Evolutionary conservation across 1,140 invertebrate genomes (phyloP).

Genomic region (Drosophila dunni): DNA sequence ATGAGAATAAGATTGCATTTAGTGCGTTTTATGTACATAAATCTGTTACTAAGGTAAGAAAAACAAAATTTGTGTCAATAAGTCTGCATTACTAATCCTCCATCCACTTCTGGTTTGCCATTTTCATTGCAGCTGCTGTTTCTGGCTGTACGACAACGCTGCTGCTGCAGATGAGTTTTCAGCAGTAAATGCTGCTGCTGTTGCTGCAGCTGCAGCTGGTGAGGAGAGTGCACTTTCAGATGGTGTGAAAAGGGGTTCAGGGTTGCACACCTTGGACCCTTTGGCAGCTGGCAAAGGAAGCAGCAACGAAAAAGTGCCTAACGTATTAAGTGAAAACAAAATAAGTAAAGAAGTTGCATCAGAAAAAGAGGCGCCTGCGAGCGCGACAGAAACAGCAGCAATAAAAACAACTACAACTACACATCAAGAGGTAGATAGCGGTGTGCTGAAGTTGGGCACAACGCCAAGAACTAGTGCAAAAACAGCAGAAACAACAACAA

Average conservation of each 20-base stretch:
- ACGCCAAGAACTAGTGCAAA: slow-evolving; percentile 55
- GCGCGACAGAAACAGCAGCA: background rate
- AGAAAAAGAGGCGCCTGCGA: slow-evolving; percentile 5
- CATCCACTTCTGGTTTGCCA: background rate
- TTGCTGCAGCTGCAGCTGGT: slow-evolving; percentile 8
- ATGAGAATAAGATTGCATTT: slow-evolving; percentile 73
- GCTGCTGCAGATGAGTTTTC: slow-evolving; percentile 59
- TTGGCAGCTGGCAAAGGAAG: slow-evolving; percentile 14
- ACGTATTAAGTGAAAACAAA: slow-evolving; percentile 33
- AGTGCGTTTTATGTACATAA: slow-evolving; percentile 76
- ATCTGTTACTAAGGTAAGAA: slow-evolving; percentile 65
- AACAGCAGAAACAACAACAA: slow-evolving; percentile 3
- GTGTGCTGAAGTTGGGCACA: slow-evolving; percentile 46
- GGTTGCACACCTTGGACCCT: background rate
- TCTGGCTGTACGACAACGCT: slow-evolving; percentile 75
- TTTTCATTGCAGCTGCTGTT: slow-evolving; percentile 62
- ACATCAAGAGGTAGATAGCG: slow-evolving; percentile 34
- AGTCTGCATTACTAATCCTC: slow-evolving; percentile 2
- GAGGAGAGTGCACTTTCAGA: slow-evolving; percentile 9
- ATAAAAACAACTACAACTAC: background rate
- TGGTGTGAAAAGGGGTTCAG: background rate
- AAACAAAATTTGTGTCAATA: background rate
- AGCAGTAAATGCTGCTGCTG: slow-evolving; percentile 9
- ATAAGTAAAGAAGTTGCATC: slow-evolving; percentile 32
- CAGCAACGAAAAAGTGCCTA: slow-evolving; percentile 8